phyloP scores from a whole-genome alignment of 2,888 invertebrate genomes.

The Cryptocephalus moraei region DNA sequence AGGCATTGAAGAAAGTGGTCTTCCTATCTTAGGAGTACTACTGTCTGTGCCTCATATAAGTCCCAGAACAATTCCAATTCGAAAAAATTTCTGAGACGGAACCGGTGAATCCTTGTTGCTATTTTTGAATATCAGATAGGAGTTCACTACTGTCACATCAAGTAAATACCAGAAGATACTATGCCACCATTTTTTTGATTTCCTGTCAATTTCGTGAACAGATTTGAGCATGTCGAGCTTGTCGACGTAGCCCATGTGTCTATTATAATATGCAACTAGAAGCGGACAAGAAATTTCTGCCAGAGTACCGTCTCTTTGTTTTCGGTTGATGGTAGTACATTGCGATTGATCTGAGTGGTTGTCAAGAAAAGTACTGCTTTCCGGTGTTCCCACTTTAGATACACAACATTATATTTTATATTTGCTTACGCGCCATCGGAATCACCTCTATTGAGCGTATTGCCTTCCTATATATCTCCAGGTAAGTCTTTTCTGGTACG shows the following conservation, averaged over 20 bases:
- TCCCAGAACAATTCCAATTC: too few species aligned
- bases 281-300: not conserved
- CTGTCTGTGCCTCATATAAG: too few species aligned
- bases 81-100: too few species aligned
- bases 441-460: not conserved
- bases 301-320: not conserved
- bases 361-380: not conserved
- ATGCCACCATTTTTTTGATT: too few species aligned
- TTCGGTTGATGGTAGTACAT: too few species aligned
- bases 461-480: conserved; percentile 1
- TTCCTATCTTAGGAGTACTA: too few species aligned
- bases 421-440: conserved; percentile 2
- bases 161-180: too few species aligned
- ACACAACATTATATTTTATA: not conserved
- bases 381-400: not conserved
- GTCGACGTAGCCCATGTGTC: not conserved
- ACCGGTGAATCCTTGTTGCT: too few species aligned
- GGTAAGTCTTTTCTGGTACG: conserved; percentile 2
- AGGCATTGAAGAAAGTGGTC: too few species aligned
- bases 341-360: not conserved
- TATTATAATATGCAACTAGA: not conserved
- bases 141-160: too few species aligned
- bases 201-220: too few species aligned
- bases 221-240: not conserved
- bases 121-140: too few species aligned